A percentile compares a stretch with the other conserved stretches of the same genome.
Evolutionary conservation across 2,797 vertebrate genomes (phyloP).

Genomic region (Rhynchonycteris naso): DNA sequence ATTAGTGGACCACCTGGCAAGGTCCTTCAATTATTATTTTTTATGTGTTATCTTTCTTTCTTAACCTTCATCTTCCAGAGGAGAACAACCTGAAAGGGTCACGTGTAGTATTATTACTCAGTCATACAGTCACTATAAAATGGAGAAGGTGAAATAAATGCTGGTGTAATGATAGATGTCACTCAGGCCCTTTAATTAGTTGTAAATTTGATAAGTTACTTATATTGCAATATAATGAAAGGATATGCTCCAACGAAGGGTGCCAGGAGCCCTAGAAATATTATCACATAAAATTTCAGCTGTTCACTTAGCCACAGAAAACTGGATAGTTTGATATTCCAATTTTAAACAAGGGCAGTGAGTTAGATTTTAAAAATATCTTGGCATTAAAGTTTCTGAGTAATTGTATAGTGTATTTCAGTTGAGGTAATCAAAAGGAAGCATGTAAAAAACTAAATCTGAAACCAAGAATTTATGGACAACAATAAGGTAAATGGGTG

Average conservation of each 20-base stretch:
- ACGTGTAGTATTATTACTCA: rapidly evolving
- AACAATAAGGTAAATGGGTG: not conserved
- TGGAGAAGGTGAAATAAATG: not conserved
- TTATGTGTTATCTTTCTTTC: not conserved
- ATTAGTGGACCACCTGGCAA: too few relatives aligned
- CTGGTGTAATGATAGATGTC: not conserved
- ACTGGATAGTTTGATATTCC: not conserved
- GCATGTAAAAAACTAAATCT: not conserved
- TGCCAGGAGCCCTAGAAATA: not conserved
- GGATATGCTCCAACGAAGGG: not conserved
- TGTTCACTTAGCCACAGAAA: not conserved
- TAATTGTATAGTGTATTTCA: not conserved
- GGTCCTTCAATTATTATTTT: not conserved
- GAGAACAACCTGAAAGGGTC: not conserved
- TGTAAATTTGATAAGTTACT: not conserved
- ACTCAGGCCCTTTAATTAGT: not conserved
- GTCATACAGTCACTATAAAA: not conserved
- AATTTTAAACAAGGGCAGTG: not conserved
- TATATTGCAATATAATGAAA: not conserved
- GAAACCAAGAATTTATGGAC: not conserved
- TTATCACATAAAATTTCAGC: not conserved
- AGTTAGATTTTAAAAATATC: not conserved
- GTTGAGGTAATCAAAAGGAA: not conserved
- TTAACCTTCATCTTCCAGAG: not conserved
- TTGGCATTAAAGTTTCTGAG: not conserved